Conservation (phyloP, 1,140 invertebrate species). For the Drosophila insularis region DNA sequence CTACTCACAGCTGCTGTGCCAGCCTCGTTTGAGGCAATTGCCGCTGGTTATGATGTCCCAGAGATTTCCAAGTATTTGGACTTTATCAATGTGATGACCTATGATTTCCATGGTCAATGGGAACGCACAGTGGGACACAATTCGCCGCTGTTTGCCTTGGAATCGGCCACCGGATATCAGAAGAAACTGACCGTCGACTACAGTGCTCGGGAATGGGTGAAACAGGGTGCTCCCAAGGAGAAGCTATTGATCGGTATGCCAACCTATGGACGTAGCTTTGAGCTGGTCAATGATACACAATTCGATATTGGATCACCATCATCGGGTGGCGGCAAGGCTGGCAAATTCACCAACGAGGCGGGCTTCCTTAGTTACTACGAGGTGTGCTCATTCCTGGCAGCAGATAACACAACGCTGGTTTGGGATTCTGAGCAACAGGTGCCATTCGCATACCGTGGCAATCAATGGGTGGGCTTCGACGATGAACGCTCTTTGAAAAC, state of each 20-base stretch:
- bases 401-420: slow-evolving; percentile 95
- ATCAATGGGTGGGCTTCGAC: slow-evolving; percentile 98
- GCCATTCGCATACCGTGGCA: slow-evolving; percentile 94
- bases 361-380: slow-evolving; percentile 98
- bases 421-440: slow-evolving; percentile 98
- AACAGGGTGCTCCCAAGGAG: slow-evolving; percentile 96
- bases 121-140: slow-evolving; percentile 96
- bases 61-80: slow-evolving; percentile 97
- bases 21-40: slow-evolving; percentile 95
- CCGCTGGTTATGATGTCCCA: slow-evolving; percentile 96
- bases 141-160: slow-evolving; percentile 93
- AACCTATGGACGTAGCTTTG: slow-evolving; percentile 97
- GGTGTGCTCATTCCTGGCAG: slow-evolving; percentile 95
- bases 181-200: slow-evolving; percentile 96
- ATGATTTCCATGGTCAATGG: slow-evolving; percentile 97
- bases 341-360: slow-evolving; percentile 93
- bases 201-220: slow-evolving; percentile 95
- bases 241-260: slow-evolving; percentile 98
- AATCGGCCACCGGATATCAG: slow-evolving; percentile 93
- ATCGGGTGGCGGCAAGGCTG: slow-evolving; percentile 91
- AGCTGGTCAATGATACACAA: slow-evolving; percentile 92
- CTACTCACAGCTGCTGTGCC: slow-evolving; percentile 95
- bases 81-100: slow-evolving; percentile 97
- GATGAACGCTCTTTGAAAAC: slow-evolving; percentile 95
- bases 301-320: slow-evolving; percentile 97